Conservation (phyloP, 2,113 vertebrate species). For the Zosterops pallidus region DNA sequence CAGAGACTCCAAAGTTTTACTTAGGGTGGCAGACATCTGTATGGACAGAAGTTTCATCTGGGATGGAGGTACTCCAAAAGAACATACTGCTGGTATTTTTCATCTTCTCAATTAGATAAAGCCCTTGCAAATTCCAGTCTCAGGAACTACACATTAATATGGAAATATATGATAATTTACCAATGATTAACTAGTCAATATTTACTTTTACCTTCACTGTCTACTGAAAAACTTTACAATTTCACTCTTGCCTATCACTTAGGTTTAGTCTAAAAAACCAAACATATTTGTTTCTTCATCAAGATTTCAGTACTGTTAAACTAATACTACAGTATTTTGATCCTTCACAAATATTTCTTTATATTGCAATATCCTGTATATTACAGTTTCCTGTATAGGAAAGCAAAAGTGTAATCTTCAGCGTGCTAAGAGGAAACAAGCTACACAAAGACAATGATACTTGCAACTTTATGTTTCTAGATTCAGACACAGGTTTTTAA, state of each 20-base stretch:
- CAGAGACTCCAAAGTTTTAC: neutral
- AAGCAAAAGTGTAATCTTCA: neutral
- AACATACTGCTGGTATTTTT: neutral
- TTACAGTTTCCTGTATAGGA: neutral
- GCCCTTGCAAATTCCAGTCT: neutral
- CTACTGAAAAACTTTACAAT: neutral
- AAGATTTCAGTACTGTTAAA: neutral
- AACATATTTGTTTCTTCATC: neutral
- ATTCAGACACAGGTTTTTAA: neutral
- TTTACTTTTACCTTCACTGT: neutral
- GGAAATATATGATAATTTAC: neutral
- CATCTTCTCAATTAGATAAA: neutral
- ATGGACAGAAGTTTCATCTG: neutral
- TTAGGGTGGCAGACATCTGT: neutral
- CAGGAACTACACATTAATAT: neutral
- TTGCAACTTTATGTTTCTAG: neutral
- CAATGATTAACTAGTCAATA: neutral
- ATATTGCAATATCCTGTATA: neutral
- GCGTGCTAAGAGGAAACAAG: neutral
- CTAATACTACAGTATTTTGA: neutral
- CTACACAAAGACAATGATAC: neutral
- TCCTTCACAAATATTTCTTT: neutral
- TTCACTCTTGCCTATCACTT: neutral
- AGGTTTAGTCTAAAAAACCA: neutral
- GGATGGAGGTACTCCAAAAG: neutral